A percentile compares a stretch with the other conserved stretches of the same genome.
These are phyloP conservation scores for Gymnoscelis rufifasciata DNA, from an alignment of 2,888 invertebrate genomes.

Conservation along the genomic window DNA sequence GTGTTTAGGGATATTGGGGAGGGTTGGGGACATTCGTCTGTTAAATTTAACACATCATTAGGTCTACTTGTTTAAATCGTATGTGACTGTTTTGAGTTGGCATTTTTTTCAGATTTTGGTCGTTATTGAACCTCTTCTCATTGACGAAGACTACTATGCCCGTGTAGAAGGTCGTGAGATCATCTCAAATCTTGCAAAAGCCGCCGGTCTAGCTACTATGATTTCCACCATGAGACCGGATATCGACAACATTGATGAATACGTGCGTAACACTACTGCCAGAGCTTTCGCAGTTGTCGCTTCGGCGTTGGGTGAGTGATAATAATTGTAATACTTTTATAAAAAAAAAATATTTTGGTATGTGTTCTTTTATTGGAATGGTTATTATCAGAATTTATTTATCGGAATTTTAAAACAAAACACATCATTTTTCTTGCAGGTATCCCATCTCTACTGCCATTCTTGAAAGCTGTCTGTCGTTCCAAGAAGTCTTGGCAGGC, in stretches of 20 bases:
- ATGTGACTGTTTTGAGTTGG: too few species aligned
- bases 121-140: conserved; percentile 98
- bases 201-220: conserved; percentile 99
- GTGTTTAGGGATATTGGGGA: too few species aligned
- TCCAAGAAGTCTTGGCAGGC: conserved; percentile 99
- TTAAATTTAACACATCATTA: too few species aligned
- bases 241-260: conserved; percentile 99
- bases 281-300: conserved; percentile 99
- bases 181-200: conserved; percentile 99
- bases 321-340: too few species aligned
- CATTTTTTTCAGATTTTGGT: conserved; percentile 88
- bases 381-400: too few species aligned
- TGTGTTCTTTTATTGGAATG: too few species aligned
- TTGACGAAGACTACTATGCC: conserved; percentile 99
- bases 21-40: too few species aligned
- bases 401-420: too few species aligned
- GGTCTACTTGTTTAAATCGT: too few species aligned
- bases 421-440: conserved; percentile 48
- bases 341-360: too few species aligned
- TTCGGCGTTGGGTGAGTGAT: conserved; percentile 89
- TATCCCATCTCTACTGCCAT: conserved; percentile 97
- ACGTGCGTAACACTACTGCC: conserved; percentile 99
- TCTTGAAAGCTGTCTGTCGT: conserved; percentile 98
- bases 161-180: conserved; percentile 99
- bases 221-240: conserved; percentile 99